A percentile compares a stretch with the other conserved stretches of the same genome.
These are phyloP conservation scores for Peromyscus nudipes DNA, from an alignment of 2,797 vertebrate genomes.

Conservation along the genomic window DNA sequence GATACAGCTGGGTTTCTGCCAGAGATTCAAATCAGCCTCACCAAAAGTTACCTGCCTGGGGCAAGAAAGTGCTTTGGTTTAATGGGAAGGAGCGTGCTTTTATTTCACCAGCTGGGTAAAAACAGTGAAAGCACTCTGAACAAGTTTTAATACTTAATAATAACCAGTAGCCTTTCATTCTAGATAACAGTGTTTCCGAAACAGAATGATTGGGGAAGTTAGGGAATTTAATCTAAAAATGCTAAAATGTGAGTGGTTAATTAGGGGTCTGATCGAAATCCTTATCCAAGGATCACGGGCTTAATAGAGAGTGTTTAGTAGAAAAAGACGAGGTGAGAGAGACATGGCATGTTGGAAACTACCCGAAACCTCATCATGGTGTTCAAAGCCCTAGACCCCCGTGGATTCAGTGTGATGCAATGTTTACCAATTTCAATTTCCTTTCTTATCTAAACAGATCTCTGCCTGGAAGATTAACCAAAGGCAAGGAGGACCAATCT, in stretches of 20 bases:
- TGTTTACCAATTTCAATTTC: slow-evolving; percentile 6
- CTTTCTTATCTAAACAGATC: slow-evolving; percentile 69
- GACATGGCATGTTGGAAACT: neutral
- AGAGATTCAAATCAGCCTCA: slow-evolving; percentile 66
- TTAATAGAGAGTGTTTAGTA: neutral
- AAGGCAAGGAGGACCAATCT: neutral
- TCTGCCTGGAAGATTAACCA: slow-evolving; percentile 20
- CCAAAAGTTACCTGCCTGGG: slow-evolving; percentile 72
- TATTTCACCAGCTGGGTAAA: slow-evolving; percentile 65
- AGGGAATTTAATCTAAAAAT: neutral
- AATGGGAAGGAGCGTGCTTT: slow-evolving; percentile 31
- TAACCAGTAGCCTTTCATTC: neutral
- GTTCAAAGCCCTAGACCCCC: neutral
- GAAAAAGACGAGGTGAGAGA: neutral
- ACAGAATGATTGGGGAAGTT: neutral
- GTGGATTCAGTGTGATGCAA: neutral
- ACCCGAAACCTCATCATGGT: too few relatives aligned
- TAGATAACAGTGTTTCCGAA: slow-evolving; percentile 52
- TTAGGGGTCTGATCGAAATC: slow-evolving; percentile 38
- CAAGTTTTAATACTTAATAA: slow-evolving; percentile 62
- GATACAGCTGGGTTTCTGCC: slow-evolving; percentile 70
- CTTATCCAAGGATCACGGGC: slow-evolving; percentile 2
- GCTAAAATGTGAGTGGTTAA: slow-evolving; percentile 45
- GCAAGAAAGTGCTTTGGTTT: slow-evolving; percentile 60
- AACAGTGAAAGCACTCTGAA: slow-evolving; percentile 41